Evolutionary conservation across 2,888 invertebrate species (phyloP), one percentile per base, ranked within the genome.

Genomic region (Ochlodes sylvanus): DNA sequence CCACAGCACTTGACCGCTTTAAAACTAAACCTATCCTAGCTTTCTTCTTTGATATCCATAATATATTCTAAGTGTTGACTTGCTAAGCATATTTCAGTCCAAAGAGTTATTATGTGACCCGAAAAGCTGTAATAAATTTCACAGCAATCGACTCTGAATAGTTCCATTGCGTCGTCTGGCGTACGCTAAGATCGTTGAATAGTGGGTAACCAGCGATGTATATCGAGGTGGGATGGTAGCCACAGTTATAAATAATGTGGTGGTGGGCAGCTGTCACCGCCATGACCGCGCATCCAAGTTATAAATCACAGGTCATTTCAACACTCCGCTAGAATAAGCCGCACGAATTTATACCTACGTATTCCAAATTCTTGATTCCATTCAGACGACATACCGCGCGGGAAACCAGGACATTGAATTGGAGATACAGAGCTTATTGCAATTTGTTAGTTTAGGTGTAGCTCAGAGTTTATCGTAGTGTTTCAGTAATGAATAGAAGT

Each of bases 221-320:
- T 17, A 7, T 14, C 5, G 17, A 47, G 44, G 62, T 56, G 50
- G 67, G 67, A 56, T 61, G 67, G 67, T 56, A 50, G 38, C 21
- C 62, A 56, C 17, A 14, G 67, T 62, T 68, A 68, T 63, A 65
- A 70, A 57, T 68, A 65, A 42, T 54, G 9, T 56, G 44, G 68
- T 69, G 62, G 17, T 68, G 50, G 68, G 56, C 52, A 58, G 65
- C 57, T 69, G 66, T 64, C 70, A 70, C 55, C 58, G 50, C 62
- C 66, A 72, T 41, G 62, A 60, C 57, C 68, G 61, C 68, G 69
- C 71, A 68, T 69, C 66, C 64, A 64, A 63, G 61, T 44, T 61
- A 73, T 73, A 73, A 73, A 73, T 73, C 69, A 69, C 73, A 67
- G 71, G 71, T 72, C 71, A 73, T 69, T 71, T 68, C 71, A 73